These are phyloP conservation scores for Telenomus remus DNA, from an alignment of 1,140 invertebrate genomes.

Conservation along the genomic window DNA sequence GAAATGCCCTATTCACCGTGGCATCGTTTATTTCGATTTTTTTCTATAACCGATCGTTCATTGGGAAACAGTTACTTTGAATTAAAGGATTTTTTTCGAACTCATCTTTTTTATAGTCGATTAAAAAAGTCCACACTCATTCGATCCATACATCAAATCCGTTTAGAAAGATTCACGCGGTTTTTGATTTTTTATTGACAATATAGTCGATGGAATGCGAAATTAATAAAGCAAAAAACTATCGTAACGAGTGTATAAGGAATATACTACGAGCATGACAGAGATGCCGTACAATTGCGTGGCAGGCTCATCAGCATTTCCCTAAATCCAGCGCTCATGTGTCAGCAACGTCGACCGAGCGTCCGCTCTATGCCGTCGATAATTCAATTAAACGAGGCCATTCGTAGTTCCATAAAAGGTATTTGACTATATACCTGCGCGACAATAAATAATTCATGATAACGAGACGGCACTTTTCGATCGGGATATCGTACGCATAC, in stretches of 20 bases:
- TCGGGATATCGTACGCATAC: slow-evolving; percentile 29
- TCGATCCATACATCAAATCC: neutral
- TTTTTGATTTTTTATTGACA: neutral
- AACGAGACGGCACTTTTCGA: slow-evolving; percentile 42
- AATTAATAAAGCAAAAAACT: slow-evolving; percentile 12
- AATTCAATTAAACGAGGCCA: slow-evolving; percentile 52
- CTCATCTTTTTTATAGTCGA: no score
- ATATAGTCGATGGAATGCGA: neutral
- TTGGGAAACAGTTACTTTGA: slow-evolving; percentile 19
- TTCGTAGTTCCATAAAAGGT: slow-evolving; percentile 42
- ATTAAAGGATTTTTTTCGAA: neutral
- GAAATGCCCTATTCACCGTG: slow-evolving; percentile 6
- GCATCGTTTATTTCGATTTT: slow-evolving; percentile 4
- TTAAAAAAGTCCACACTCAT: no score
- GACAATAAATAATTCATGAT: slow-evolving; percentile 54
- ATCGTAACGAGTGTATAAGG: slow-evolving; percentile 3
- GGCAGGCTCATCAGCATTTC: slow-evolving; percentile 38
- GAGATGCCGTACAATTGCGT: slow-evolving; percentile 28
- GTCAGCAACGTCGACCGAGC: slow-evolving; percentile 28
- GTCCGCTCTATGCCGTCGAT: slow-evolving; percentile 36
- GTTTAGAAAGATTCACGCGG: slow-evolving; percentile 2
- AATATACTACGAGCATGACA: neutral
- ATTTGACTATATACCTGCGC: slow-evolving; percentile 34
- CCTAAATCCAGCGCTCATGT: slow-evolving; percentile 45
- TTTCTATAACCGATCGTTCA: slow-evolving; percentile 11